Evolutionary conservation across 2,113 vertebrate genomes (phyloP), one percentile per base, ranked within the genome.

Genomic region (Ancistrus triradiatus): DNA sequence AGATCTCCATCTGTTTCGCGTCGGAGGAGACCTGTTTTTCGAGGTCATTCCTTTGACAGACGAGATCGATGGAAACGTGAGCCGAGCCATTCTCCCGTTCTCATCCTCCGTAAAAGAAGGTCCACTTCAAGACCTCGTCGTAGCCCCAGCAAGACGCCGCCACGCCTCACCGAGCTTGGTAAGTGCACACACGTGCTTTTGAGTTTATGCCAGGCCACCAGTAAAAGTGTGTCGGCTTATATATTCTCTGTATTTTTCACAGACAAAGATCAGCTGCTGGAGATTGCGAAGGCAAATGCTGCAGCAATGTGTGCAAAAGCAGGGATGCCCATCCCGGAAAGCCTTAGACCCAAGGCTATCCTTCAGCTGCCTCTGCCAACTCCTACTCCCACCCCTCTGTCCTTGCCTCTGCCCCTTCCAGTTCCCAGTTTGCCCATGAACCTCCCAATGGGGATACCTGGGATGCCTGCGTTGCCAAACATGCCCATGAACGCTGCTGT

Each of bases 251-350:
- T n/a, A n/a, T 46, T 59, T 1, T 43, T 38, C 77, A 44, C 80
- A 99, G 96, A 99, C 83, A 99, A 98, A 78, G 96, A 96, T 76
- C 96, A 99, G 68, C 86, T 99, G 46, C 90, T 99, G 72, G 96
- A 98, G 87, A 99, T 99, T 77, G 96, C 96, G 68, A 98, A 98
- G 87, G 96, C 96, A 76, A 99, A 99, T 63, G 96, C 96, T 56
- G 95, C 96, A 7, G 96, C 95, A 78, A 98, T 98, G 97, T 98
- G 95, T 81, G 95, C 93, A 15, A 99, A 98, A 85, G 95, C 95
- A 8, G 95, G 95, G 19, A 92, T 99, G 81, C 94, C 95, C 43
- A 88, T 98, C 59, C 95, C 95, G 37, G 92, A 94, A 70, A 98
- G 92, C 84, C 87, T 98, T 67, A 91, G 92, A 78, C 96, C 96